Evolutionary conservation across 2,888 invertebrate species (phyloP).

Genomic region (Thymelicus lineola): DNA sequence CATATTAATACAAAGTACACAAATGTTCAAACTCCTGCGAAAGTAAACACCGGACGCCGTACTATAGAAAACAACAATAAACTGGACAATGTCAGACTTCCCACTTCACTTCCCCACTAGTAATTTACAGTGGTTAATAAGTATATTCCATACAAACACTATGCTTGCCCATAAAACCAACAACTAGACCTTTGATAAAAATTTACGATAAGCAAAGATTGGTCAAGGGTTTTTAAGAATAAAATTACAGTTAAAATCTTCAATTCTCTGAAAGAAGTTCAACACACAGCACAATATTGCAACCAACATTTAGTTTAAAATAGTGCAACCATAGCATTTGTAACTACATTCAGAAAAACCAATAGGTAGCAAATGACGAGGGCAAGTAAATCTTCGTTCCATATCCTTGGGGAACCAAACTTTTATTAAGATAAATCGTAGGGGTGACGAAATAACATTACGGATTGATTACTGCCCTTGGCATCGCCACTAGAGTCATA

Average conservation of each 20-base stretch:
- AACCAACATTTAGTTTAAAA: neutral
- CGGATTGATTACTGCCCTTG: slow-evolving; percentile 18
- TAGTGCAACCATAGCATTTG: neutral
- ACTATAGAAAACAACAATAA: slow-evolving; percentile 41
- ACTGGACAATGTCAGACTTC: slow-evolving; percentile 39
- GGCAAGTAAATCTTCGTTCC: slow-evolving; percentile 45
- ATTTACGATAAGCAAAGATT: slow-evolving; percentile 20
- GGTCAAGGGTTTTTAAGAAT: neutral
- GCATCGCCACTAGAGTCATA: neutral
- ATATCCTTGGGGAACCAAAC: slow-evolving; percentile 53
- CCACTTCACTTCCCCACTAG: slow-evolving; percentile 27
- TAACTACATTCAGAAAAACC: neutral
- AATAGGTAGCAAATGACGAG: slow-evolving; percentile 19
- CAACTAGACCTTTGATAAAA: slow-evolving; percentile 21
- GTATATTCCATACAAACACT: slow-evolving; percentile 31
- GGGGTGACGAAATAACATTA: slow-evolving; percentile 31
- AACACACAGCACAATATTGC: neutral
- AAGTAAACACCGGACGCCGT: slow-evolving; percentile 41
- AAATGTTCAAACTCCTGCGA: slow-evolving; percentile 19
- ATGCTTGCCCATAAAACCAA: slow-evolving; percentile 12
- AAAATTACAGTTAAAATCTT: neutral
- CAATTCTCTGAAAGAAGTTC: neutral
- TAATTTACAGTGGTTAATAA: slow-evolving; percentile 32
- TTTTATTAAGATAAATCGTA: slow-evolving; percentile 62
- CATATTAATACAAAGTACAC: slow-evolving; percentile 2